Conservation (phyloP, 2,113 vertebrate species). For the Kryptolebias marmoratus region DNA sequence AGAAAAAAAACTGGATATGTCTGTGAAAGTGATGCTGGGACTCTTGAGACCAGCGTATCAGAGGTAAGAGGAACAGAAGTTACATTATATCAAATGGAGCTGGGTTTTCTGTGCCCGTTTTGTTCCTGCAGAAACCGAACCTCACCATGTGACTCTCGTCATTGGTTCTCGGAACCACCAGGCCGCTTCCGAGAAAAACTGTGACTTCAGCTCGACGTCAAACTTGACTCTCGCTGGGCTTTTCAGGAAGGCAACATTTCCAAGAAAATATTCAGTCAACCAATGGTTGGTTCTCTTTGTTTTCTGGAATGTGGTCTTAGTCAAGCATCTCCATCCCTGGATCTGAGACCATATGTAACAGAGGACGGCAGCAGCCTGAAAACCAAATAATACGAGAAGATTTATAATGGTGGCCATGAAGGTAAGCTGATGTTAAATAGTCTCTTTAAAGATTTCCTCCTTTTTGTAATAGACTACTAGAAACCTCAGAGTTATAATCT, state of each 20-base stretch:
- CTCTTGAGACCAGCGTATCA: not conserved
- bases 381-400: not conserved
- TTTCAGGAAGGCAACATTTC: not conserved
- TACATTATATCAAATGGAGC: not conserved
- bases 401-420: not conserved
- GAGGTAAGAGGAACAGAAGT: not conserved
- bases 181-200: not conserved
- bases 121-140: not conserved
- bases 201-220: not conserved
- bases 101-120: not conserved
- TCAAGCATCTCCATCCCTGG: not conserved
- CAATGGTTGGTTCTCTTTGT: not conserved
- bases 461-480: not conserved
- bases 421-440: not conserved
- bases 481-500: not conserved
- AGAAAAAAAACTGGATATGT: not conserved
- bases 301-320: not conserved
- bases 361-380: not conserved
- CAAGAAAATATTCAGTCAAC: not conserved
- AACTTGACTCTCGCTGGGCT: not conserved
- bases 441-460: too few species aligned
- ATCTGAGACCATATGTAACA: not conserved
- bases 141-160: constrained; percentile 7
- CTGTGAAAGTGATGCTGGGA: not conserved
- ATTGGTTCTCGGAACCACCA: not conserved